A percentile compares a stretch with the other conserved stretches of the same genome.
phyloP scores from a whole-genome alignment of 1,140 invertebrate genomes.

The Pinna nobilis region DNA sequence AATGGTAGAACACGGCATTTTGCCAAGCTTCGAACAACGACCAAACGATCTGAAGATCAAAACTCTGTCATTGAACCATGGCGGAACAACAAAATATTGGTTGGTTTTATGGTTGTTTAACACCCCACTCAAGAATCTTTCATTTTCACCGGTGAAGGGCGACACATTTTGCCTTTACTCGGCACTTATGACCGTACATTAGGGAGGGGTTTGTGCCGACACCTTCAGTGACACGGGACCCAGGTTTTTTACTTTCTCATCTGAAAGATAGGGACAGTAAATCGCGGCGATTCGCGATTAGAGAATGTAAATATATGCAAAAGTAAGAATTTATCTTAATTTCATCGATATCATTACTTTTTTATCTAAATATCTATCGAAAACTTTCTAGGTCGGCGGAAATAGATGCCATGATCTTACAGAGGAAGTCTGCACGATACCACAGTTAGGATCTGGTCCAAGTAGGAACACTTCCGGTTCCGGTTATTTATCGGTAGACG shows the following conservation, averaged over 20 bases:
- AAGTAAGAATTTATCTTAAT: not conserved
- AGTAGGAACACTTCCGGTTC: constrained; percentile 42
- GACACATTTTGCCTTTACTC: too few species aligned
- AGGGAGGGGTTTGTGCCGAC: too few species aligned
- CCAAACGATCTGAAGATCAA: too few species aligned
- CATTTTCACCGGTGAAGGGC: not conserved
- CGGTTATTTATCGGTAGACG: constrained; percentile 54
- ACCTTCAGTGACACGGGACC: too few species aligned
- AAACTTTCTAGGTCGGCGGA: constrained; percentile 56
- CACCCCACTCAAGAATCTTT: too few species aligned
- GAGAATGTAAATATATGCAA: not conserved
- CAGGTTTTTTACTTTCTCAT: too few species aligned
- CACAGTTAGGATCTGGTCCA: constrained; percentile 67
- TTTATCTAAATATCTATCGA: not conserved
- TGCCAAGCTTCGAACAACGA: too few species aligned
- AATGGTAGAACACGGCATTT: too few species aligned
- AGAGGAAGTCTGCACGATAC: constrained; percentile 56
- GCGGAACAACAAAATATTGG: too few species aligned
- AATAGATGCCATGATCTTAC: constrained; percentile 58
- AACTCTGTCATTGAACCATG: too few species aligned
- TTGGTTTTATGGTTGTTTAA: too few species aligned
- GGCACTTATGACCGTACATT: too few species aligned
- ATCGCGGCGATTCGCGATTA: not conserved
- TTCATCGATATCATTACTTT: not conserved
- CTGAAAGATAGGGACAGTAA: not conserved